Conservation (phyloP, 2,888 invertebrate genomes). For the Folsomia candida region DNA sequence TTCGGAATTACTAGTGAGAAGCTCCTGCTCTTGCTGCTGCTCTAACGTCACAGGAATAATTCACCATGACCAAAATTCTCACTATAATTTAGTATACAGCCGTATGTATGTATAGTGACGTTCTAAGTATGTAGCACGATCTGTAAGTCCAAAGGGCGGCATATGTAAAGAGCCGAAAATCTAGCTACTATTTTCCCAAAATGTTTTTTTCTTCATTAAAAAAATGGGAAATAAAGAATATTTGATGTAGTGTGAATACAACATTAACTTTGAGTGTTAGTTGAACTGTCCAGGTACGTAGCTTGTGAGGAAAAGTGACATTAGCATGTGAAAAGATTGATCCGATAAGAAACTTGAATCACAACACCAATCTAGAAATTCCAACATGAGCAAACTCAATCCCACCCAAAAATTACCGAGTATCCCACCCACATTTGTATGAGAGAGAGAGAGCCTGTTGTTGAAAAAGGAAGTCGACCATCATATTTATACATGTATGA, state of each 20-base stretch:
- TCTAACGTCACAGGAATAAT: background rate
- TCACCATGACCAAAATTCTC: background rate
- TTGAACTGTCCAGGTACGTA: background rate
- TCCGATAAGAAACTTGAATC: background rate
- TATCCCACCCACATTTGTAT: background rate
- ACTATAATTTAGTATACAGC: no score
- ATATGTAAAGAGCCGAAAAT: no score
- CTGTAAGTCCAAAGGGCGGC: no score
- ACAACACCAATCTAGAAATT: background rate
- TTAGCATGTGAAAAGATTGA: background rate
- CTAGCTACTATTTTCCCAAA: no score
- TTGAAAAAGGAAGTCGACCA: background rate
- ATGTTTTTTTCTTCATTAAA: no score
- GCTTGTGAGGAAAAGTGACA: background rate
- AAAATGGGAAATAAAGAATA: background rate
- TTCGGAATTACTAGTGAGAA: background rate
- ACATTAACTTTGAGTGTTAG: background rate
- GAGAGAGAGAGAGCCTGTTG: no score
- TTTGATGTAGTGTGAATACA: background rate
- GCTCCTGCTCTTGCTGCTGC: background rate
- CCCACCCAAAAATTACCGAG: background rate
- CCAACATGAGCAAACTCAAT: background rate
- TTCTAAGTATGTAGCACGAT: no score
- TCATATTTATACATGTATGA: no score
- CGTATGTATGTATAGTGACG: no score